A percentile compares a stretch with the other conserved stretches of the same genome.
These are phyloP conservation scores for Lamellibrachia satsuma DNA, from an alignment of 2,888 invertebrate genomes.

Conservation along the genomic window DNA sequence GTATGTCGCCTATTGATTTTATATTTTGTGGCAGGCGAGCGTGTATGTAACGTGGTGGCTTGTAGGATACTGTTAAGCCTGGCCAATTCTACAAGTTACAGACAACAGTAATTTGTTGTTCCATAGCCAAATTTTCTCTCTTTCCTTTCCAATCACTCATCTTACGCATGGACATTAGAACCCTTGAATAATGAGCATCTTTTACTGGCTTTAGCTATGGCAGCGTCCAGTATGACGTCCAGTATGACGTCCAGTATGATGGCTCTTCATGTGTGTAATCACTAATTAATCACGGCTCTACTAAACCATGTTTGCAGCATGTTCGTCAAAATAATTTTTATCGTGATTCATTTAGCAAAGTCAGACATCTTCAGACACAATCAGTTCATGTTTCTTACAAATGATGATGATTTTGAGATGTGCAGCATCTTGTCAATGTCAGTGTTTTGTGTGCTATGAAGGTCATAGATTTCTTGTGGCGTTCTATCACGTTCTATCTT, in stretches of 20 bases:
- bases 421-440: too few relatives aligned
- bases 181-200: not conserved
- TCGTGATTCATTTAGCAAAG: not conserved
- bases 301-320: too few relatives aligned
- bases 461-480: not conserved
- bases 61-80: not conserved
- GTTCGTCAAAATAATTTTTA: not conserved
- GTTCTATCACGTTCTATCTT: too few relatives aligned
- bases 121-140: not conserved
- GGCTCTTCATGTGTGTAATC: too few relatives aligned
- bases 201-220: not conserved
- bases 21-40: not conserved
- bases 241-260: too few relatives aligned
- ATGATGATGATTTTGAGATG: too few relatives aligned
- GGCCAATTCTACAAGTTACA: conserved; percentile 13
- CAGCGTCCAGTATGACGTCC: not conserved
- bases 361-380: not conserved
- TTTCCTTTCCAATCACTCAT: not conserved
- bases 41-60: not conserved
- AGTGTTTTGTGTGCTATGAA: too few relatives aligned
- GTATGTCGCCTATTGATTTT: not conserved
- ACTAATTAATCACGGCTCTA: too few relatives aligned
- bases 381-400: not conserved
- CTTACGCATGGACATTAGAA: not conserved
- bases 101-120: not conserved